A percentile compares a stretch with the other conserved stretches of the same genome.
phyloP scores from a whole-genome alignment of 2,797 vertebrate species.

The Sternotherus odoratus region DNA sequence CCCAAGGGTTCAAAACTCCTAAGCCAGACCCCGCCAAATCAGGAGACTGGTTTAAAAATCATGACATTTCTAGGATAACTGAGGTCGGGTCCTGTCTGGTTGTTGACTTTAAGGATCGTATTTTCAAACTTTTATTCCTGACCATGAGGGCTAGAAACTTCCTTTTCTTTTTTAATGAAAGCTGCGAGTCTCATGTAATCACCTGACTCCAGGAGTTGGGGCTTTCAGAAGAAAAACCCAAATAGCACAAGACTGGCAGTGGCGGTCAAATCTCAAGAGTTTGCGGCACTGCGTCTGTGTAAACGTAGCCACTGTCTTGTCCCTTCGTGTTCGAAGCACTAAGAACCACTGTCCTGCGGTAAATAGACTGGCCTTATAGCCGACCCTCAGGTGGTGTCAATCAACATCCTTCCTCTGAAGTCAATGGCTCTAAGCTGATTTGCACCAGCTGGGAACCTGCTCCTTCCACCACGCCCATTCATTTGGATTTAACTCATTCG shows the following conservation, averaged over 20 bases:
- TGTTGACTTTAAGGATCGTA: neutral
- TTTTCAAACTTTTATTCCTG: neutral
- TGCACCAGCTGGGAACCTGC: rapidly evolving
- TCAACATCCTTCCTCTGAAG: neutral
- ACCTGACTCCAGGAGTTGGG: rapidly evolving
- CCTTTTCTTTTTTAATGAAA: neutral
- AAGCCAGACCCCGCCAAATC: neutral
- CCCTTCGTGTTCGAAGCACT: neutral
- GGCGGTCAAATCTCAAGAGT: neutral
- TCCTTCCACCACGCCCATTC: neutral
- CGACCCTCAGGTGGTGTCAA: neutral
- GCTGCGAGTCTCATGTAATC: rapidly evolving
- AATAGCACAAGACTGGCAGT: neutral
- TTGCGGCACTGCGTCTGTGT: neutral
- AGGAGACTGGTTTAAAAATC: neutral
- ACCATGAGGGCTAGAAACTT: neutral
- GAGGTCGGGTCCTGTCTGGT: neutral
- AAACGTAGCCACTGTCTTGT: neutral
- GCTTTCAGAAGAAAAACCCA: neutral
- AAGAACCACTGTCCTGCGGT: too few species aligned
- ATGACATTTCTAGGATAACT: neutral
- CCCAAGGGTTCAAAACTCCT: neutral
- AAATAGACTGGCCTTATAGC: neutral
- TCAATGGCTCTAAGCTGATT: neutral
- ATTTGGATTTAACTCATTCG: rapidly evolving